Conservation (phyloP, 2,888 invertebrate genomes). For the Drymonia ruficornis region DNA sequence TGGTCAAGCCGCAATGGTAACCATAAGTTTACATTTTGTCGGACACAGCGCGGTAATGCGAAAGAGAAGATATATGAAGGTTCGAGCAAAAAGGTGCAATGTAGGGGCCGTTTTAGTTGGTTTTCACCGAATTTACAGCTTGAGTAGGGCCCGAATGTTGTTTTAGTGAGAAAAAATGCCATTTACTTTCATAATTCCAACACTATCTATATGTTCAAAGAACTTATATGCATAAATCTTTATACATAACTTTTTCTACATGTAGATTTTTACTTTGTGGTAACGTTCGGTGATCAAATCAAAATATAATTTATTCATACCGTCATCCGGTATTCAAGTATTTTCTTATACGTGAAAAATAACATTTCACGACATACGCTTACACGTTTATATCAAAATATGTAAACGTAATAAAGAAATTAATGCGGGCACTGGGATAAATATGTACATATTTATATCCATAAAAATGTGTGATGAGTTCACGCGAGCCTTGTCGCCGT, state of each 20-base stretch:
- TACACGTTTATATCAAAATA: slow-evolving; percentile 44
- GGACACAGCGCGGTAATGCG: slow-evolving; percentile 28
- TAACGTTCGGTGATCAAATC: neutral
- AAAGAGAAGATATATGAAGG: slow-evolving; percentile 35
- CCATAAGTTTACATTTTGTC: slow-evolving; percentile 33
- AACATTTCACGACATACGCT: slow-evolving; percentile 11
- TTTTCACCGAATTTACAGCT: neutral
- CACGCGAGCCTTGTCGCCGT: slow-evolving; percentile 22
- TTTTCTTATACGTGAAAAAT: slow-evolving; percentile 28
- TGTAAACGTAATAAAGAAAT: slow-evolving; percentile 41
- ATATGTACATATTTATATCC: slow-evolving; percentile 38
- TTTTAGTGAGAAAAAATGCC: no score
- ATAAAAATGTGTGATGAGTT: slow-evolving; percentile 44
- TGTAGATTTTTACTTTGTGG: no score
- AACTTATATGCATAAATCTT: no score
- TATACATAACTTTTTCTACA: no score
- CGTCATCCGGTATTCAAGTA: slow-evolving; percentile 28
- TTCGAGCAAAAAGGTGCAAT: neutral
- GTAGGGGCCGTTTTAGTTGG: neutral
- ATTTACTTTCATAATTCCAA: no score
- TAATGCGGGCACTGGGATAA: slow-evolving; percentile 40
- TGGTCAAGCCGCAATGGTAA: slow-evolving; percentile 27
- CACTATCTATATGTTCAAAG: no score
- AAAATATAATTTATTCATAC: slow-evolving; percentile 30
- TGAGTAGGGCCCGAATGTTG: neutral